These are phyloP conservation scores for Neogale vison DNA, from an alignment of 2,113 vertebrate species.

Conservation along the genomic window DNA sequence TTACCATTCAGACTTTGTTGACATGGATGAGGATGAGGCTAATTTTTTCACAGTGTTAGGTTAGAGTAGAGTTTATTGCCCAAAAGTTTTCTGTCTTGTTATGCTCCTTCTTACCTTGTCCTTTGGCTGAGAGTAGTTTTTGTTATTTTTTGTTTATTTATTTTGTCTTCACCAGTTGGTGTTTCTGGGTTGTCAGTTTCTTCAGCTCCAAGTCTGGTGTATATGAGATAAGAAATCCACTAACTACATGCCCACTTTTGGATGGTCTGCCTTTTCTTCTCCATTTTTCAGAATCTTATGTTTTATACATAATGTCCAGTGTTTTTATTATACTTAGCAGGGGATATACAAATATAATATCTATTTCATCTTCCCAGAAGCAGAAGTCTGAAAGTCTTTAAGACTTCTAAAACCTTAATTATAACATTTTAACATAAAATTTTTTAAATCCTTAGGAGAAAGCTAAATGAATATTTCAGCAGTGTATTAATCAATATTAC, in stretches of 20 bases:
- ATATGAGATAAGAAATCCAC: background rate
- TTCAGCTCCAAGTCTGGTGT: background rate
- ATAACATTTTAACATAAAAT: background rate
- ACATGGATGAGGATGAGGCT: background rate
- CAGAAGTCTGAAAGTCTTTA: constrained; percentile 12
- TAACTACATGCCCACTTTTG: background rate
- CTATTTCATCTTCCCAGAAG: background rate
- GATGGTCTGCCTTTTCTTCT: background rate
- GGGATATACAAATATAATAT: background rate
- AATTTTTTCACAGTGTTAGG: background rate
- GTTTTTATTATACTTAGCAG: background rate
- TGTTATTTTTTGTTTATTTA: background rate
- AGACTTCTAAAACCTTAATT: constrained; percentile 3
- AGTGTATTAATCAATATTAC: background rate
- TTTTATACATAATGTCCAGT: background rate
- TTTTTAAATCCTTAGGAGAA: background rate
- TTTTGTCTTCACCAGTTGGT: background rate
- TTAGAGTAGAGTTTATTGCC: background rate
- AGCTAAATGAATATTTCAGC: background rate
- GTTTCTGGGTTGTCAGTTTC: background rate
- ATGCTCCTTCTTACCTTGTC: background rate
- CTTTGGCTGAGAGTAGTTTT: background rate
- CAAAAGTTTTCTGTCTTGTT: background rate
- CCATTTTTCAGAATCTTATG: background rate
- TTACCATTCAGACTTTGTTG: background rate